Conservation (phyloP, 1,140 invertebrate genomes). For the Homalodisca vitripennis region DNA sequence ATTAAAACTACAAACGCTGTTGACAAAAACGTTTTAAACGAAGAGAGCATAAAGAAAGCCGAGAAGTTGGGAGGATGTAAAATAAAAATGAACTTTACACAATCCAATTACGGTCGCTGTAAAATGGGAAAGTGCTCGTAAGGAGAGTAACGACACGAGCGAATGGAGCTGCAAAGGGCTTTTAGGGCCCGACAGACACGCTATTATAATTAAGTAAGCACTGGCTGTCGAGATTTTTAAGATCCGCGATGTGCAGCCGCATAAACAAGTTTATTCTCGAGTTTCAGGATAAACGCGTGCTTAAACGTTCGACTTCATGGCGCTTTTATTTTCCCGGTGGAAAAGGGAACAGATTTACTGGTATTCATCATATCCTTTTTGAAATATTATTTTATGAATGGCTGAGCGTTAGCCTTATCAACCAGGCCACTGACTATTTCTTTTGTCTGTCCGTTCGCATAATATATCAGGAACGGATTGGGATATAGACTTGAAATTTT, state of each 20-base stretch:
- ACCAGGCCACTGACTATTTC: too few species aligned
- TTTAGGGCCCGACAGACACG: neutral
- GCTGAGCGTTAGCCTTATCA: too few species aligned
- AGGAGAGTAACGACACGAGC: neutral
- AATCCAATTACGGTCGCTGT: neutral
- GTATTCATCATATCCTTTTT: too few species aligned
- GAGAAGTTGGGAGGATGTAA: neutral
- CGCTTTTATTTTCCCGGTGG: neutral
- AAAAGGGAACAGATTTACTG: too few species aligned
- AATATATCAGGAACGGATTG: too few species aligned
- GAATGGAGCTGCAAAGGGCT: neutral
- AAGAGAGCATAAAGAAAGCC: too few species aligned
- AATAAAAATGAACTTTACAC: neutral
- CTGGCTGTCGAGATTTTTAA: constrained; percentile 3
- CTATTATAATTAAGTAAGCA: constrained; percentile 6
- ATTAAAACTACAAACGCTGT: too few species aligned
- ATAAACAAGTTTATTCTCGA: neutral
- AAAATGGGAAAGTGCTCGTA: constrained; percentile 5
- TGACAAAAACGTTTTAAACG: too few species aligned
- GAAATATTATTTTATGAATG: too few species aligned
- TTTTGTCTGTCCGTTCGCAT: too few species aligned
- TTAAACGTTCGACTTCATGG: neutral
- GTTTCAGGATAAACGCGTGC: neutral
- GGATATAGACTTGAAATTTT: too few species aligned
- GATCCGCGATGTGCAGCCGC: constrained; percentile 1